Percentiles rank a stretch among this genome's conserved stretches.
These are phyloP conservation scores for Scaptomyza cyrtandrae DNA, from an alignment of 2,888 invertebrate genomes.

Conservation along the genomic window DNA sequence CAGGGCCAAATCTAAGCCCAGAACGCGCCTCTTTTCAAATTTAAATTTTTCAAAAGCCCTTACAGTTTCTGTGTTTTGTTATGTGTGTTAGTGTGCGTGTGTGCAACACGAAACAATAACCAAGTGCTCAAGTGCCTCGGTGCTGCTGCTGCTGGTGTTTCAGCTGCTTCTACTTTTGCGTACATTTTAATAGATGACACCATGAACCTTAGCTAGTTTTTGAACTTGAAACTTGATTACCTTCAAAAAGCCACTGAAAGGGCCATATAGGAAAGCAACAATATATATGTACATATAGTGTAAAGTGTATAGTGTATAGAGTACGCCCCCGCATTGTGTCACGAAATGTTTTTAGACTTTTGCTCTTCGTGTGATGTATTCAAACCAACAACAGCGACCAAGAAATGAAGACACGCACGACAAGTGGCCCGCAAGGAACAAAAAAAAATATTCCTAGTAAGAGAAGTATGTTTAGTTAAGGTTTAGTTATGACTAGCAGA, in stretches of 20 bases:
- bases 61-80: constrained; percentile 13
- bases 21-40: constrained; percentile 53
- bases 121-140: constrained; percentile 26
- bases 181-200: constrained; percentile 50
- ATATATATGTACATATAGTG: constrained; percentile 1
- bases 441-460: not conserved
- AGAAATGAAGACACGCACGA: constrained; percentile 63
- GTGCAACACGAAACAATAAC: constrained; percentile 41
- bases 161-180: constrained; percentile 23
- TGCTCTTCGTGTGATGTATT: constrained; percentile 39
- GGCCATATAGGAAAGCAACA: constrained; percentile 38
- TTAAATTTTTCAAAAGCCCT: constrained; percentile 56
- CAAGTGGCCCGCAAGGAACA: constrained; percentile 49
- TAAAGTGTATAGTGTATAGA: not conserved
- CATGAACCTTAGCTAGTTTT: constrained; percentile 72
- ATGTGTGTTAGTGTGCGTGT: not conserved
- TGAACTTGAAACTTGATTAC: constrained; percentile 81
- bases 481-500: not conserved
- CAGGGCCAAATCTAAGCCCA: constrained; percentile 63
- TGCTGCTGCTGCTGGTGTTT: constrained; percentile 2
- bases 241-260: constrained; percentile 71
- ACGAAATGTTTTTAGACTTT: constrained; percentile 67
- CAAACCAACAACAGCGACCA: constrained; percentile 26
- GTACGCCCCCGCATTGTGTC: constrained; percentile 66
- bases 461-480: not conserved